phyloP scores from a whole-genome alignment of 2,888 invertebrate genomes.

The Halictus quadricinctus region DNA sequence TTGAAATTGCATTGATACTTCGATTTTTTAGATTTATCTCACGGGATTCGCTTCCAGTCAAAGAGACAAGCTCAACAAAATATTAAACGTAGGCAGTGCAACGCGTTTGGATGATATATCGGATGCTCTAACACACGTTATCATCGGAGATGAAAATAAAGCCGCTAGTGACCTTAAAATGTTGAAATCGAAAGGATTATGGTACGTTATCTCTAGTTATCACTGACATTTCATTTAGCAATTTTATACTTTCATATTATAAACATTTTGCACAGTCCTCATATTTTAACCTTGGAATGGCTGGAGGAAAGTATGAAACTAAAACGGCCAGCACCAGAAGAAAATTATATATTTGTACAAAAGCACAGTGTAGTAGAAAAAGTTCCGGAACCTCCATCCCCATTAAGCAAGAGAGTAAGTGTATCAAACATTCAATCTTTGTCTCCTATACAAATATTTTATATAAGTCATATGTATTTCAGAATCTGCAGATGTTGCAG shows the following conservation, averaged over 20 bases:
- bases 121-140: slow-evolving; percentile 91
- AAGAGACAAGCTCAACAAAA: slow-evolving; percentile 87
- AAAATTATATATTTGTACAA: slow-evolving; percentile 77
- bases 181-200: slow-evolving; percentile 74
- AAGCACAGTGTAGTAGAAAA: slow-evolving; percentile 61
- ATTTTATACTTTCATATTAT: slow-evolving; percentile 10
- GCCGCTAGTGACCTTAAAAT: slow-evolving; percentile 83
- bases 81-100: slow-evolving; percentile 92
- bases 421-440: background rate
- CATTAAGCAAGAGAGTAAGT: slow-evolving; percentile 85
- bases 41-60: slow-evolving; percentile 87
- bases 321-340: slow-evolving; percentile 85
- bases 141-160: slow-evolving; percentile 86
- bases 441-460: background rate
- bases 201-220: slow-evolving; percentile 67
- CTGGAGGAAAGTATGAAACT: slow-evolving; percentile 88
- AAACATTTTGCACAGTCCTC: slow-evolving; percentile 81
- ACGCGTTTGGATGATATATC: slow-evolving; percentile 90
- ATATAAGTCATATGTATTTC: slow-evolving; percentile 32
- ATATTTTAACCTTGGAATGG: slow-evolving; percentile 89
- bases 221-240: background rate
- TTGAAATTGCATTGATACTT: background rate
- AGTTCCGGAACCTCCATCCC: slow-evolving; percentile 83
- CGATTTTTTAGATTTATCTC: slow-evolving; percentile 85
- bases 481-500: slow-evolving; percentile 84